Percentiles rank a stretch among this genome's conserved stretches.
These are phyloP conservation scores for Manis javanica DNA, from an alignment of 2,797 vertebrate species.

Conservation along the genomic window DNA sequence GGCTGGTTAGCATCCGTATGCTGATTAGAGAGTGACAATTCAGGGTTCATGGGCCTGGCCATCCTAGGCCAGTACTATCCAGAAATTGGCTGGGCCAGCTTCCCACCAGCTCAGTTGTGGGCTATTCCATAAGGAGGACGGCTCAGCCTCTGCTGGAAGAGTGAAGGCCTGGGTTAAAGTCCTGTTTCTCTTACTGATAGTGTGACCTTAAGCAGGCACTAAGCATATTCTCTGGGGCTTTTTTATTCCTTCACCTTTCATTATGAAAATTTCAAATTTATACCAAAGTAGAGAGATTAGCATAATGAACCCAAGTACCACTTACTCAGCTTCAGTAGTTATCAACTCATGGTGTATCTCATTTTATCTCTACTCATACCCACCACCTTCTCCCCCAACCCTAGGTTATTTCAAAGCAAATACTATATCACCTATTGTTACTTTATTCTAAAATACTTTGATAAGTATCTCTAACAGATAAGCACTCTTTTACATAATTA, in stretches of 20 bases:
- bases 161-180: not conserved
- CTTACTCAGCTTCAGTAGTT: not conserved
- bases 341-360: not conserved
- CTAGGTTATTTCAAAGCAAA: not conserved
- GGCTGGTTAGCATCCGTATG: not conserved
- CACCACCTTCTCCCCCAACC: not conserved
- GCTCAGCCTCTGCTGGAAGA: not conserved
- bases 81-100: not conserved
- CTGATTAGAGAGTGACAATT: not conserved
- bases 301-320: not conserved
- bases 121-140: not conserved
- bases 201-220: not conserved
- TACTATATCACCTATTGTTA: not conserved
- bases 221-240: not conserved
- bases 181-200: not conserved
- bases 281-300: not conserved
- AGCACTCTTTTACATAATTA: not conserved
- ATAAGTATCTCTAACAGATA: not conserved
- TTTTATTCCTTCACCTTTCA: not conserved
- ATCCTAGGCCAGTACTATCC: not conserved
- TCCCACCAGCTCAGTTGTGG: not conserved
- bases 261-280: slow-evolving; percentile 22
- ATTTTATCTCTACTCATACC: not conserved
- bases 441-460: not conserved
- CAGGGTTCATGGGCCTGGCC: not conserved